These are phyloP conservation scores for Suillia variegata DNA, from an alignment of 2,888 invertebrate species.

Conservation along the genomic window DNA sequence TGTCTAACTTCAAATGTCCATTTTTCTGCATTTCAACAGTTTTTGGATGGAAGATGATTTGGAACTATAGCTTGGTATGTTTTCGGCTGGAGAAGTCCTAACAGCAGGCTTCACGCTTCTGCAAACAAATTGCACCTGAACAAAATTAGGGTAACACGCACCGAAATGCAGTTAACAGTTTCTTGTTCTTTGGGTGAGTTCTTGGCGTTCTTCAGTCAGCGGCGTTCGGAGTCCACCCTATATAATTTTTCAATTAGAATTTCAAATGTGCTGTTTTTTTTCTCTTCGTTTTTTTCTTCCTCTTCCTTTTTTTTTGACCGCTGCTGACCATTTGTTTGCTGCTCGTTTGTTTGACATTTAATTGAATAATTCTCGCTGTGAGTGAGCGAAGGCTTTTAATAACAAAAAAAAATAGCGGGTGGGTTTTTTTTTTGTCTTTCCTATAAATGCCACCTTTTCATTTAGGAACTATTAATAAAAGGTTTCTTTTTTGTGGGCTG, in stretches of 20 bases:
- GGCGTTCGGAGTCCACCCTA: not conserved
- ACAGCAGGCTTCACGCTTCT: conserved; percentile 41
- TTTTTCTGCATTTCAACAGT: conserved; percentile 10
- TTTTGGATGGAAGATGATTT: not conserved
- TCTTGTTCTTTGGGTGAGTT: not conserved
- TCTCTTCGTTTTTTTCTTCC: not conserved
- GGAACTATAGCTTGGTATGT: not conserved
- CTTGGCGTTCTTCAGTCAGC: not conserved
- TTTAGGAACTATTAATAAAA: conserved; percentile 51
- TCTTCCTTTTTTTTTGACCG: not conserved
- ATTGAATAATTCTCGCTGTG: conserved; percentile 26
- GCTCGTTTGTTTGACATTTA: conserved; percentile 24
- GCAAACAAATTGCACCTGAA: conserved; percentile 59
- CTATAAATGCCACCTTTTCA: too few species aligned
- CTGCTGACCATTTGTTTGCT: conserved; percentile 25
- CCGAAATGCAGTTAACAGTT: conserved; percentile 15
- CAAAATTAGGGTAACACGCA: conserved; percentile 46
- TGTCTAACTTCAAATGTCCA: conserved; percentile 7
- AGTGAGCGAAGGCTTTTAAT: conserved; percentile 12
- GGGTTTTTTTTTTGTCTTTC: conserved; percentile 31
- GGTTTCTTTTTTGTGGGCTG: conserved; percentile 15
- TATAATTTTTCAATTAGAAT: conserved; percentile 43
- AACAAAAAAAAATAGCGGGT: conserved; percentile 37
- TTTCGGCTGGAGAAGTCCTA: not conserved
- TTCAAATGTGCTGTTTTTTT: conserved; percentile 29